Evolutionary conservation across 2,113 vertebrate genomes (phyloP).

Genomic region (Rhodinocichla rosea): DNA sequence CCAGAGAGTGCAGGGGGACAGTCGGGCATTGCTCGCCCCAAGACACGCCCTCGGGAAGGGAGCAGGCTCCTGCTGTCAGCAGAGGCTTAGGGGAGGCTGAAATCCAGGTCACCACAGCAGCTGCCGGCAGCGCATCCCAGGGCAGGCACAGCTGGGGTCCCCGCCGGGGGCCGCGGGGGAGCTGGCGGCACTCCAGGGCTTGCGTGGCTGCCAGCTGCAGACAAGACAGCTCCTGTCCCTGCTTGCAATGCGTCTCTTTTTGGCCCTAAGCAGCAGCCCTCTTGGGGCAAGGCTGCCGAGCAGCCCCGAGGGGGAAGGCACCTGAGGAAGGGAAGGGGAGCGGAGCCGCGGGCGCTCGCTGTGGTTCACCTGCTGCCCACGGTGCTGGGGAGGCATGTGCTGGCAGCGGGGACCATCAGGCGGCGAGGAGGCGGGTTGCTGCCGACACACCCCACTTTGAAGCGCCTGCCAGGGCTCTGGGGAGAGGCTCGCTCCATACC

Average conservation of each 20-base stretch:
- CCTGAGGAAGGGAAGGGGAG: neutral
- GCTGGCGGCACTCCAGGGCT: neutral
- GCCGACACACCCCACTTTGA: neutral
- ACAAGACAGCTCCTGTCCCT: constrained; percentile 38
- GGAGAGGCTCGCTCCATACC: neutral
- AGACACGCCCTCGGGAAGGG: neutral
- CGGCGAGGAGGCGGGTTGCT: neutral
- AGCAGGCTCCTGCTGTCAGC: neutral
- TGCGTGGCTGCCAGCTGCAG: neutral
- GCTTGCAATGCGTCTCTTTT: neutral
- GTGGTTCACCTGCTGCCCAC: neutral
- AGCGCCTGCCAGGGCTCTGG: neutral
- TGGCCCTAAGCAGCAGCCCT: neutral
- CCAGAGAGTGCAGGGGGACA: fast-evolving
- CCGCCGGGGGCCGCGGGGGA: neutral
- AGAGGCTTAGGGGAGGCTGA: neutral
- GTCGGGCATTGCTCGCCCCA: neutral
- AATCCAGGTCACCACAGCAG: constrained; percentile 34
- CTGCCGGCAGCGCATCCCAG: neutral
- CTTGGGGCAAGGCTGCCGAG: neutral
- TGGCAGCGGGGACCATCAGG: neutral
- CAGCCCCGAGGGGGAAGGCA: neutral
- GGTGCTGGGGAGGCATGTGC: neutral
- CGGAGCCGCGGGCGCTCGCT: fast-evolving
- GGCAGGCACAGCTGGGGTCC: constrained; percentile 43